phyloP scores from a whole-genome alignment of 2,888 invertebrate genomes.

The Stratiomys singularior region DNA sequence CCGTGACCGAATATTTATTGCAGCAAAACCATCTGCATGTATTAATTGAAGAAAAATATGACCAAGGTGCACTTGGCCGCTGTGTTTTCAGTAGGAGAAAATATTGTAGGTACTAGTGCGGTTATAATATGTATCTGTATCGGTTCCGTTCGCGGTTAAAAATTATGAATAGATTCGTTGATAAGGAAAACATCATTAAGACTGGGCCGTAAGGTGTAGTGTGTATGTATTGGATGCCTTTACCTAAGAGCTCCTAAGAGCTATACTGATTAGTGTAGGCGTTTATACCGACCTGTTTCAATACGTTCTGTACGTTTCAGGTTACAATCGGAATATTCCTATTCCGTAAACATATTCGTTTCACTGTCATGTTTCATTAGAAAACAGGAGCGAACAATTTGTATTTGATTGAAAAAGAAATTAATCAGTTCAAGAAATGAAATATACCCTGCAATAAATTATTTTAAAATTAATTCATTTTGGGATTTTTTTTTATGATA shows the following conservation, averaged over 20 bases:
- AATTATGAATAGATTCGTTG: constrained; percentile 45
- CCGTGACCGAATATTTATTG: constrained; percentile 44
- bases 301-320: constrained; percentile 38
- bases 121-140: constrained; percentile 9
- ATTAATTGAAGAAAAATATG: constrained; percentile 43
- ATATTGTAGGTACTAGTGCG: neutral
- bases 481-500: too few relatives aligned
- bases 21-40: constrained; percentile 36
- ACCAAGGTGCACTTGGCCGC: constrained; percentile 41
- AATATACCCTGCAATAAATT: too few relatives aligned
- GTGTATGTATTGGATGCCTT: neutral
- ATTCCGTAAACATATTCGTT: neutral
- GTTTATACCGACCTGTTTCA: constrained; percentile 6
- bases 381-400: constrained; percentile 35
- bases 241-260: neutral
- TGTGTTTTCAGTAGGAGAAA: constrained; percentile 33
- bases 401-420: constrained; percentile 7
- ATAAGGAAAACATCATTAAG: constrained; percentile 42
- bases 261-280: constrained; percentile 38
- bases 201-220: constrained; percentile 8
- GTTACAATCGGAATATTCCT: constrained; percentile 26
- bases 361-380: constrained; percentile 26
- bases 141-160: neutral
- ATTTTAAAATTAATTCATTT: too few relatives aligned
- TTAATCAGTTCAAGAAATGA: too few relatives aligned